A percentile compares a stretch with the other conserved stretches of the same genome.
Conservation (phyloP, 2,113 vertebrate species). For the Mormyrus iriodes region DNA sequence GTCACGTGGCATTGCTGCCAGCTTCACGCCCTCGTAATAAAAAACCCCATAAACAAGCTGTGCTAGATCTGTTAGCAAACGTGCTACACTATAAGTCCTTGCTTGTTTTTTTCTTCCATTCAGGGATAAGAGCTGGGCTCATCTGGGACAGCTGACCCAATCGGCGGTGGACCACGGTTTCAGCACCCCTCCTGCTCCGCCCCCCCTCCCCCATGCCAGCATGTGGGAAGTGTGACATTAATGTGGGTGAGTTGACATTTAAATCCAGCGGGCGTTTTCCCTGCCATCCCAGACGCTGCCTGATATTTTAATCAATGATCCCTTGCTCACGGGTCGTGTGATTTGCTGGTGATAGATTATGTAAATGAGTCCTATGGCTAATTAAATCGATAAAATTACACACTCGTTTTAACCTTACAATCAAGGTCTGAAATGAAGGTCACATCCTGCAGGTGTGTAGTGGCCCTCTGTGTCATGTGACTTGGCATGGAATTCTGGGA, state of each 20-base stretch:
- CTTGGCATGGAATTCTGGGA: neutral
- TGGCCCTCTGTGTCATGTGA: neutral
- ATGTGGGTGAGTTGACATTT: conserved; percentile 19
- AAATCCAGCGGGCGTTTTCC: neutral
- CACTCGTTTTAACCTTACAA: neutral
- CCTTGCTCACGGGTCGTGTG: neutral
- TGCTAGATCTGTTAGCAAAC: neutral
- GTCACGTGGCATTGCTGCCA: neutral
- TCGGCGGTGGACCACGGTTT: neutral
- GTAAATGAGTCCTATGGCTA: neutral
- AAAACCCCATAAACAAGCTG: neutral
- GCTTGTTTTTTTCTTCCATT: neutral
- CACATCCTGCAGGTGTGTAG: neutral
- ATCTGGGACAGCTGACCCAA: neutral
- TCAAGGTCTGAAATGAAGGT: neutral
- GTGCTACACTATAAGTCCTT: neutral
- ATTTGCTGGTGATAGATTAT: neutral
- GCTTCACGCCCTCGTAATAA: neutral
- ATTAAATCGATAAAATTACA: neutral
- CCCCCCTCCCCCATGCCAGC: neutral
- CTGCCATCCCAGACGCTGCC: neutral
- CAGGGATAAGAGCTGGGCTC: neutral
- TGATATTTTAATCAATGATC: neutral
- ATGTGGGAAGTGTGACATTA: conserved; percentile 13
- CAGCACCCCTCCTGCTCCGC: neutral